Base-by-base conservation (phyloP, 2,888 invertebrate species). In the Macrostomum cliftonense region DNA sequence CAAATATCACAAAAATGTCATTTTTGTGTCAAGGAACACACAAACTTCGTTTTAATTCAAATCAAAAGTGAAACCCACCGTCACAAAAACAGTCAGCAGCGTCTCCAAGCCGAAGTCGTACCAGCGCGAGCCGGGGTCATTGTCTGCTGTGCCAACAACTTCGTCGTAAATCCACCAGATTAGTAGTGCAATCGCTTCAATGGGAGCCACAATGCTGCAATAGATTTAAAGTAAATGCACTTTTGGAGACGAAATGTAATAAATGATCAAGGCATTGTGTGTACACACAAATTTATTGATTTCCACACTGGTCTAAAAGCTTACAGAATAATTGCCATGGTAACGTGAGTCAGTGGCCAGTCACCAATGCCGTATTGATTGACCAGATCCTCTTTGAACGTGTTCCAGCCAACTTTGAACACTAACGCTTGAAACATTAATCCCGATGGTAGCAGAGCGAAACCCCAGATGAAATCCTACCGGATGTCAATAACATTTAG, bases 381-480 rank as follows among this genome's bases (percentile, higher is more conserved):
- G 46, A 63, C 55, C 12, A 61, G 50, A 0, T 51, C 47, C 9
- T 54, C 39, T 17, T 63, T 46, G 51, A 61, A 63, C 17, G 45
- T 54, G 12, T 46, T 44, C 2, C 57, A 55, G 9, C 63, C 63
- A 43, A 58, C 63, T 12, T 42, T 47, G 28, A 61, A 53, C 1
- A 63, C 61, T 57, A 64, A 56, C 11, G 53, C 46, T 49, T 59
- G 57, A 2, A 64, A 49, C 57, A 64, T 56, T 37, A 62, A 37
- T 1, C 63, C 64, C 43, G 60, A 63, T 1, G 64, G 49, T 7
- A 65, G 57, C 9, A 65, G 59, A 0, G 63, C 63, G 43, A 61
- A 63, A 1, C 60, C 61, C 64, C 64, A 65, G 5, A 63, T 62
- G 51, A 62, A 62, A 47, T 65, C 65, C 64, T 64, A 52, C 28